Evolutionary conservation across 2,888 invertebrate species (phyloP), one percentile per base, ranked within the genome.

Genomic region (Rutpela maculata): DNA sequence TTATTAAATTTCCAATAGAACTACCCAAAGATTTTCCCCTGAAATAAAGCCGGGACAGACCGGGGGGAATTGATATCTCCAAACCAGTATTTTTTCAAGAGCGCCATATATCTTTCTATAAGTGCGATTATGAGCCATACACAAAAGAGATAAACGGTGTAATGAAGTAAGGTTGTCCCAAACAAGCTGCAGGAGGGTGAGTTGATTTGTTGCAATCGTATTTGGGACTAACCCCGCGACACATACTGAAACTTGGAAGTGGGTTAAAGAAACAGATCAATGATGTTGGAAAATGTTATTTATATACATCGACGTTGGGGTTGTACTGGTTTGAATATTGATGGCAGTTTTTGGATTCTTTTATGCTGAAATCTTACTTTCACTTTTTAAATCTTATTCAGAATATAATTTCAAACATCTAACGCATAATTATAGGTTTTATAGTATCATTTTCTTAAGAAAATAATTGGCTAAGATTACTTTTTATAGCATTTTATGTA

Each of bases 91-190:
- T 50, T 17, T 66, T 73, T 66, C 73, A 22, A 66, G 57, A 62
- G 65, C 31, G 69, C 62, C 35, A 15, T 75, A 75, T 75, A 75
- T 75, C 75, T 68, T 55, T 63, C 38, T 10, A 43, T 63, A 69
- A 75, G 75, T 69, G 75, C 69, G 75, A 75, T 75, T 69, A 75
- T 73, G 68, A 56, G 63, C 75, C 75, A 63, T 60, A 56, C 63
- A 69, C 69, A 69, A 69, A 69, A 65, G 69, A 69, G 50, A 69
- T 69, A 75, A 75, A 75, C 69, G 65, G 73, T 66, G 73, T 65
- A 73, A 73, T 73, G 73, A 66, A 73, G 57, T 73, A 73, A 73
- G 65, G 55, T 31, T 57, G 35, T 57, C 17, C 69, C 57, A 11
- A 50, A n/a, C 65, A 38, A 73, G 59, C 57, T 15, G 57, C 57